Evolutionary conservation across 2,888 invertebrate species (phyloP), one percentile per base, ranked within the genome.

Genomic region (Tetrapedia diversipes): DNA sequence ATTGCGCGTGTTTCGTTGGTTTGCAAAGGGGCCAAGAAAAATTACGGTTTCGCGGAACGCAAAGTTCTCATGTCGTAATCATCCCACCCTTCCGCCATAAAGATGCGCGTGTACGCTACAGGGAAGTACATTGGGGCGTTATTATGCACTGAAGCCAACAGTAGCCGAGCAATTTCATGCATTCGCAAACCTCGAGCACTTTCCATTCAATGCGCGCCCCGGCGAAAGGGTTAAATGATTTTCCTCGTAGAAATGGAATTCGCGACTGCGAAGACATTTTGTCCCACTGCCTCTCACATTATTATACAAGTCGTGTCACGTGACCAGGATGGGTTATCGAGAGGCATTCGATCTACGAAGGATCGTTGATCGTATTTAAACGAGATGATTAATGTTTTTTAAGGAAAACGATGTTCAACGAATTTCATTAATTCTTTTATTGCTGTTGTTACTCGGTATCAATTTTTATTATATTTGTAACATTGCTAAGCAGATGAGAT

Each of bases 71-170:
- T 54, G 61, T 69, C 60, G 61, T 61, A 53, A 22, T 60, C 59
- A 29, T 60, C 27, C 45, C 19, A 14, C 54, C 24, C 39, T 37
- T 60, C 11, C 54, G 22, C 39, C 34, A 22, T 60, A 54, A 56
- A 32, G 54, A 63, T 41, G 47, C 49, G 14, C 49, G 32, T 11
- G 43, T 27, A 32, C 39, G 39, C 16, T 19, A 14, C 10, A 10
- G 6, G 16, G 19, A 56, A 61, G 54, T 47, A 73, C 54, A 39
- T 49, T 69, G 24, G 32, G 56, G 61, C 69, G 61, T 73, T 73
- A 73, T 69, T 70, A 73, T 70, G 70, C 61, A 41, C 19, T 39
- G 73, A 34, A 56, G 41, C 70, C 61, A 61, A 73, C 70, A n/a
- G 70, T 61, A 54, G 45, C 32, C 47, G 19, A 22, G 64, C n/a